Evolutionary conservation across 2,888 invertebrate species (phyloP), one percentile per base, ranked within the genome.

Genomic region (Amphimallon solstitiale): DNA sequence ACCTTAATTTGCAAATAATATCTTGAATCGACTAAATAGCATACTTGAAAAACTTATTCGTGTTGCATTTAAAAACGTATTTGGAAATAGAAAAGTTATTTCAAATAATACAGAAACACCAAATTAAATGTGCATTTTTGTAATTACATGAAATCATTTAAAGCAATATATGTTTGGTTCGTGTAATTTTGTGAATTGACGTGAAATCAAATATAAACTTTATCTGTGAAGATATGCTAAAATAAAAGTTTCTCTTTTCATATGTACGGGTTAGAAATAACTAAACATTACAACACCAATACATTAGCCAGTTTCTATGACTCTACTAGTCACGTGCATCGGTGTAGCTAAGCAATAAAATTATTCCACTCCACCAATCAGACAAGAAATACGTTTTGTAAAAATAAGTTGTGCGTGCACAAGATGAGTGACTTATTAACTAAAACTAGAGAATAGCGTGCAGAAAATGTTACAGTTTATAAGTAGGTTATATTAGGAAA

Each of bases 391-490:
- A 70, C 29, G 56, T 59, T 59, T 45, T 17, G 14, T 59, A 71
- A 69, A 71, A 67, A 67, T 65, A 67, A 70, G 65, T 64, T 64
- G 69, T 75, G 72, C 75, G 74, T 76, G 75, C 73, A 68, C 15
- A 66, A 71, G 69, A 59, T 59, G 56, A 62, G 71, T 73, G 73
- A 71, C 70, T 70, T 68, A 68, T 70, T 67, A 72, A 72, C 70
- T 70, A 69, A 69, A 34, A 43, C 56, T 59, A 59, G 23, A 12
- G 65, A 68, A 70, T 74, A 71, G 75, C 77, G 76, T 77, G 77
- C 77, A 74, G 68, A 63, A 71, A 59, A 59, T 59, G 43, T 59
- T 59, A 59, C 56, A 59, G 29, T 59, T 35, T 37, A 38, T 59
- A 56, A 56, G 19, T 43, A 29, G 34, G 34, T 59, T 45, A 43